A percentile compares a stretch with the other conserved stretches of the same genome.
Evolutionary conservation across 1,140 invertebrate genomes (phyloP).

Genomic region (Euwallacea similis): DNA sequence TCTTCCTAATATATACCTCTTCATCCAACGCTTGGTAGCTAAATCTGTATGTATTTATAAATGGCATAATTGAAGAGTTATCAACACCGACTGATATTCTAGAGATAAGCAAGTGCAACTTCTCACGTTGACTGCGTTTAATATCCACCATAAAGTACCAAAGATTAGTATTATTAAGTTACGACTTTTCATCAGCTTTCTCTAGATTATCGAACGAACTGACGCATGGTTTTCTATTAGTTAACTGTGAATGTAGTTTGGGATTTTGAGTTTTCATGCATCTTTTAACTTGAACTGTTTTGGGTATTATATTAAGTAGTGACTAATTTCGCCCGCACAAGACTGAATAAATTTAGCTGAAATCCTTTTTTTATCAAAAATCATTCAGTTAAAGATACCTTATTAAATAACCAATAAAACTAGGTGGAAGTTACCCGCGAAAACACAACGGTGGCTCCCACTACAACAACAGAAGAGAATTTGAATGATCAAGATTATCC

Average conservation of each 20-base stretch:
- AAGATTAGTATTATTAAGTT: conserved; percentile 13
- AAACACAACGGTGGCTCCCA: conserved; percentile 35
- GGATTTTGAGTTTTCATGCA: not conserved
- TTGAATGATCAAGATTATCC: conserved; percentile 47
- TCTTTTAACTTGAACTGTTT: not conserved
- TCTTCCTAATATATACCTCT: too few species aligned
- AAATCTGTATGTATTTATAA: too few species aligned
- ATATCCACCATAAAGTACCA: conserved; percentile 8
- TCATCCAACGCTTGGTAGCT: too few species aligned
- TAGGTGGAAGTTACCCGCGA: conserved; percentile 36
- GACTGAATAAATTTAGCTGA: too few species aligned
- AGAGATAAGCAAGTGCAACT: conserved; percentile 25
- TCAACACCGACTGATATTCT: conserved; percentile 13
- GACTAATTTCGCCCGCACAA: too few species aligned
- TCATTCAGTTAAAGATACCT: not conserved
- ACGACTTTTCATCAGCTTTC: conserved; percentile 16
- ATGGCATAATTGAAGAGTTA: too few species aligned
- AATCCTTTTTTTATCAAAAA: too few species aligned
- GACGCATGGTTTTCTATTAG: too few species aligned
- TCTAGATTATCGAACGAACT: conserved; percentile 24
- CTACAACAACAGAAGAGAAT: conserved; percentile 39
- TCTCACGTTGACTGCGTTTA: not conserved
- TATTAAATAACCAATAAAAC: not conserved
- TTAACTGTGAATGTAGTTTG: not conserved
- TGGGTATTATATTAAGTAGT: not conserved